These are phyloP conservation scores for Poecilia latipinna DNA, from an alignment of 2,113 vertebrate species.

Conservation along the genomic window DNA sequence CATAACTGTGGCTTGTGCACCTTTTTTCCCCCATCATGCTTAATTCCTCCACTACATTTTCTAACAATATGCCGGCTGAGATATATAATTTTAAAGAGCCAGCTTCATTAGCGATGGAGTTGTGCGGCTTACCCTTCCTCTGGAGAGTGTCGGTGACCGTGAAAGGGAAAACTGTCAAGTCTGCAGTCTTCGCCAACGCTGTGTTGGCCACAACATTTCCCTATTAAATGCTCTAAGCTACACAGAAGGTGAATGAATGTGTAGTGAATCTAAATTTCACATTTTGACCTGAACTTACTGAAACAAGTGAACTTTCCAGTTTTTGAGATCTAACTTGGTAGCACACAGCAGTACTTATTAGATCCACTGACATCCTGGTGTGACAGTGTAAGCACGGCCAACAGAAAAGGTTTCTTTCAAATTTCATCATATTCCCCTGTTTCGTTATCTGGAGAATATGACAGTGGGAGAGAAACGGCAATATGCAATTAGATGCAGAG, in stretches of 20 bases:
- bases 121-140: background rate
- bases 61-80: background rate
- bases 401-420: conserved; percentile 12
- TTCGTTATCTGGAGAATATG: conserved; percentile 2
- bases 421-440: conserved; percentile 25
- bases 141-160: background rate
- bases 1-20: background rate
- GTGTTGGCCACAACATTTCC: background rate
- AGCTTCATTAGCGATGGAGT: background rate
- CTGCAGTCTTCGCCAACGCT: background rate
- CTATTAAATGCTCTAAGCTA: background rate
- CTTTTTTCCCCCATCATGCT: background rate
- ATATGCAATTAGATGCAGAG: conserved; percentile 22
- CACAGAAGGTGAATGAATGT: background rate
- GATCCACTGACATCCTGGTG: conserved; percentile 10
- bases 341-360: background rate
- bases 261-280: background rate
- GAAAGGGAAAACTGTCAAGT: background rate
- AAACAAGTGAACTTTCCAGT: background rate
- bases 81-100: background rate
- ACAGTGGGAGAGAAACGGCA: background rate
- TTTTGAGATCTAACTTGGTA: background rate
- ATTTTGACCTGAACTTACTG: background rate
- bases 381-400: background rate
- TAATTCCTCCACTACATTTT: background rate